Evolutionary conservation across 2,113 vertebrate species (phyloP).

Genomic region (Vimba vimba): DNA sequence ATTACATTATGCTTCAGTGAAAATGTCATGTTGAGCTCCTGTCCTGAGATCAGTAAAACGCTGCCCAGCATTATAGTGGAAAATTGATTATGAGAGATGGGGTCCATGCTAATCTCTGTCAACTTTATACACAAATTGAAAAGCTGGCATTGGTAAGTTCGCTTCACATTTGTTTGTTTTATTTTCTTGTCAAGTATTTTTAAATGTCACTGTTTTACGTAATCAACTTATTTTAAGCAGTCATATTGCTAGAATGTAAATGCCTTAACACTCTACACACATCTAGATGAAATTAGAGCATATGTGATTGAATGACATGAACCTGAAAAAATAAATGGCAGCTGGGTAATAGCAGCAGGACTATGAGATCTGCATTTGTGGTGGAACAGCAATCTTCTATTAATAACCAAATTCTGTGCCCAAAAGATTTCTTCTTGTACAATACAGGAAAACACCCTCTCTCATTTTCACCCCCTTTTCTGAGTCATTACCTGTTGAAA

Average conservation of each 20-base stretch:
- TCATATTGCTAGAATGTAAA: neutral
- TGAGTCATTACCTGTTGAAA: conserved; percentile 31
- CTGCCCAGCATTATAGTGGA: neutral
- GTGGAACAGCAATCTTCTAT: conserved; percentile 22
- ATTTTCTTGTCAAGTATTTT: neutral
- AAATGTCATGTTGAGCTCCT: neutral
- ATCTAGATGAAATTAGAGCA: neutral
- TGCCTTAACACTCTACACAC: neutral
- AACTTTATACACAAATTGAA: neutral
- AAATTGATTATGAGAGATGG: neutral
- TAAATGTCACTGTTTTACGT: neutral
- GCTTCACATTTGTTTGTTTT: neutral
- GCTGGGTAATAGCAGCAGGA: neutral
- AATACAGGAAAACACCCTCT: conserved; percentile 8
- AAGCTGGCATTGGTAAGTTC: neutral
- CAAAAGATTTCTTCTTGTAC: conserved; percentile 1
- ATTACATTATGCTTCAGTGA: conserved; percentile 8
- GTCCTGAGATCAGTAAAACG: neutral
- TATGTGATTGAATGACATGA: conserved; percentile 14
- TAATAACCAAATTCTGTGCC: conserved; percentile 2
- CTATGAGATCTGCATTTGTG: conserved; percentile 5
- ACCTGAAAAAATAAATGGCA: conserved; percentile 30
- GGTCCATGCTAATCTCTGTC: neutral
- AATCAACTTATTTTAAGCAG: neutral
- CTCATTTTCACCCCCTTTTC: neutral